These are phyloP conservation scores for Schizothorax lantsangensis DNA, from an alignment of 2,797 vertebrate genomes.

Conservation along the genomic window DNA sequence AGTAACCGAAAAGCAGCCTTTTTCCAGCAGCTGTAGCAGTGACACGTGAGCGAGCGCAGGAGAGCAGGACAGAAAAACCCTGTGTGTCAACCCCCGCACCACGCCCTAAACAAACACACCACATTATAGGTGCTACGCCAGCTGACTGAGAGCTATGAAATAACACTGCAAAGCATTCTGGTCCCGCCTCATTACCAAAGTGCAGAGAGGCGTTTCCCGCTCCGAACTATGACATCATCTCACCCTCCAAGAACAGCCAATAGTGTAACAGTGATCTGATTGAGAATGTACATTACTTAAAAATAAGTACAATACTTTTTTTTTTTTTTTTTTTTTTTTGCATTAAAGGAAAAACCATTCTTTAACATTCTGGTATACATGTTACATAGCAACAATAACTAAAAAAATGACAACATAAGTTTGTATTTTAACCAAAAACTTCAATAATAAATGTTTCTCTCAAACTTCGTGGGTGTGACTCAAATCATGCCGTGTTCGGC, in stretches of 20 bases:
- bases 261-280: not conserved
- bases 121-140: constrained; percentile 73
- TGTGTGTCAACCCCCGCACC: constrained; percentile 18
- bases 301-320: too few relatives aligned
- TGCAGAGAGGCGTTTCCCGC: constrained; percentile 63
- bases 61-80: constrained; percentile 36
- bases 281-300: constrained; percentile 1
- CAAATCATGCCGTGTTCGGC: constrained; percentile 67
- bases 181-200: constrained; percentile 66
- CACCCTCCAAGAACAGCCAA: constrained; percentile 22
- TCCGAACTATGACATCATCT: constrained; percentile 75
- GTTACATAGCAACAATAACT: not conserved
- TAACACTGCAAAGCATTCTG: constrained; percentile 66
- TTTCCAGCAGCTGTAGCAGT: not conserved
- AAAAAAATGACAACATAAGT: not conserved
- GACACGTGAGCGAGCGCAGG: constrained; percentile 7
- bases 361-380: not conserved
- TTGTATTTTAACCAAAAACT: not conserved
- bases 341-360: not conserved
- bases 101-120: constrained; percentile 68
- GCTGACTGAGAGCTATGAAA: constrained; percentile 67
- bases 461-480: constrained; percentile 67
- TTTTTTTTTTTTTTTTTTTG: not conserved
- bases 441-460: constrained; percentile 42
- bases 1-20: not conserved